These are phyloP conservation scores for Silurus lanzhouensis DNA, from an alignment of 2,797 vertebrate species.

Conservation along the genomic window DNA sequence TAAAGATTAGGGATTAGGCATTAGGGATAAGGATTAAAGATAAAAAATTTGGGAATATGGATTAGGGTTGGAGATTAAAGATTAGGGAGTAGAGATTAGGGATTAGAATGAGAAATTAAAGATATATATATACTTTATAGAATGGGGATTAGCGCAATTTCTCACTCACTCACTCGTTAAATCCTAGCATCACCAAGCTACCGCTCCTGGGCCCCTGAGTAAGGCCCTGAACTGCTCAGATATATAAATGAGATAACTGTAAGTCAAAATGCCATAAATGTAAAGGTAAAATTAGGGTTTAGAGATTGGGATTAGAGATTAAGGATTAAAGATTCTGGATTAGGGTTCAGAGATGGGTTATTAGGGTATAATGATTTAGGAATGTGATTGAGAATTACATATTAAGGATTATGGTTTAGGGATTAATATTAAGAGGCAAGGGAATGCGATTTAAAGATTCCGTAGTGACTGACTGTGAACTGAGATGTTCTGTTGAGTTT, in stretches of 20 bases:
- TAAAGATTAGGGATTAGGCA: not conserved
- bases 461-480: constrained; percentile 81
- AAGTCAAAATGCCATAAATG: no score
- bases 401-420: not conserved
- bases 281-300: not conserved
- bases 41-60: not conserved
- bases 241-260: no score
- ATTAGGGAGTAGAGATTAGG: not conserved
- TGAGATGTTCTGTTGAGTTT: constrained; percentile 83
- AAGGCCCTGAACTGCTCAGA: no score
- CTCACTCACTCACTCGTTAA: no score
- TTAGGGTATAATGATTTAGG: not conserved
- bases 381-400: not conserved
- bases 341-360: not conserved
- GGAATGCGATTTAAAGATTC: not conserved
- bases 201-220: no score
- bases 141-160: not conserved
- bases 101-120: not conserved
- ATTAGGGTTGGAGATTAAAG: not conserved
- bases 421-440: no score
- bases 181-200: no score
- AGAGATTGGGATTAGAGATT: not conserved
- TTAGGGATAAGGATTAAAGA: not conserved
- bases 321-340: not conserved
- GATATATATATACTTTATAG: no score